Evolutionary conservation across 2,113 vertebrate species (phyloP).

Genomic region (Oxyura jamaicensis): DNA sequence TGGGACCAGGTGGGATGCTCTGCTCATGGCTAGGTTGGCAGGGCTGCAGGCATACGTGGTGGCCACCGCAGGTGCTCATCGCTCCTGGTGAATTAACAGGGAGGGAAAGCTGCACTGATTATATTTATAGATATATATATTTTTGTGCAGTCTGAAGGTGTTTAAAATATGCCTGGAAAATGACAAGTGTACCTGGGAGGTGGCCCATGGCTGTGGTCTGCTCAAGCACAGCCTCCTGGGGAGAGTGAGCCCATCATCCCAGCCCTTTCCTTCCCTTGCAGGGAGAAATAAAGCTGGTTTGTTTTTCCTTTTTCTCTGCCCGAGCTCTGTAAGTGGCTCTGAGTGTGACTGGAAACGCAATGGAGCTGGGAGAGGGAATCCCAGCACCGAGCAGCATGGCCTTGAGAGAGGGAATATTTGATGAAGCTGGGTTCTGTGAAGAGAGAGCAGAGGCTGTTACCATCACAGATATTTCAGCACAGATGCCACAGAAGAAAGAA

Average conservation of each 20-base stretch:
- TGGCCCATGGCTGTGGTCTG: background rate
- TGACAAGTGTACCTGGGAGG: background rate
- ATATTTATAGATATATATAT: background rate
- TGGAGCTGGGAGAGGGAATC: conserved; percentile 35
- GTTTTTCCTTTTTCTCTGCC: background rate
- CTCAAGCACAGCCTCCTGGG: background rate
- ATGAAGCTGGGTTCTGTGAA: conserved; percentile 51
- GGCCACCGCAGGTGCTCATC: accelerated
- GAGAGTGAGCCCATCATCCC: background rate
- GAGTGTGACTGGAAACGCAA: conserved; percentile 41
- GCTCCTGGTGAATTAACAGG: background rate
- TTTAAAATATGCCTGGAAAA: background rate
- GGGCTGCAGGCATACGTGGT: accelerated
- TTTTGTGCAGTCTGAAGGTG: background rate
- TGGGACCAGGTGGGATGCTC: accelerated
- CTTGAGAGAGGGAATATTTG: conserved; percentile 55
- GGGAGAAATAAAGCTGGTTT: background rate
- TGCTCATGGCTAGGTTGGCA: accelerated
- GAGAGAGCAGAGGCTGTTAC: conserved; percentile 44
- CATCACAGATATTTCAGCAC: conserved; percentile 40
- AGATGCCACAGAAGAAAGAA: conserved; percentile 64
- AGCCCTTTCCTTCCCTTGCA: background rate
- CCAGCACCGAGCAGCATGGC: background rate
- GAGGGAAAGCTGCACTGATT: background rate
- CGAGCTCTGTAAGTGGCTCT: background rate